Evolutionary conservation across 92 coral and sea anemone genomes (phyloP).

Genomic region (Phenganax subtilis): DNA sequence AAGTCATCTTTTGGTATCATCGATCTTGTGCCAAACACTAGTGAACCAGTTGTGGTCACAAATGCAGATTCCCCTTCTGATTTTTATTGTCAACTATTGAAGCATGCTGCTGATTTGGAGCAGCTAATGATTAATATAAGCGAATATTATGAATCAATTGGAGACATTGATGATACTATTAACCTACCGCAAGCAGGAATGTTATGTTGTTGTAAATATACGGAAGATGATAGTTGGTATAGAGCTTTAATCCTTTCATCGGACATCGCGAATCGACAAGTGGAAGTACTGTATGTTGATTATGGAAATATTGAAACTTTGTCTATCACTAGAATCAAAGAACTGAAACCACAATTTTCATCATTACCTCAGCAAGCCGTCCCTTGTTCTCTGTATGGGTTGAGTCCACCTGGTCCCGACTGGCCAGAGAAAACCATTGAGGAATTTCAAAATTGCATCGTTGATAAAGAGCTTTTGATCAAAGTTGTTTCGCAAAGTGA

Average conservation of each 20-base stretch:
- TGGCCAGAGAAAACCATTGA: slow-evolving; percentile 58
- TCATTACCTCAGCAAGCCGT: slow-evolving; percentile 79
- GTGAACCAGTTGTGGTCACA: slow-evolving; percentile 67
- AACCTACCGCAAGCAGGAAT: slow-evolving; percentile 74
- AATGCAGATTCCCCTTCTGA: slow-evolving; percentile 63
- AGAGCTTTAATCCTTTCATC: slow-evolving; percentile 64
- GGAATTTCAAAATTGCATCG: slow-evolving; percentile 61
- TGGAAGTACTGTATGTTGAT: slow-evolving; percentile 70
- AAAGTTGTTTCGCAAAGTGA: slow-evolving; percentile 60
- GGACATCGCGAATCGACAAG: slow-evolving; percentile 45
- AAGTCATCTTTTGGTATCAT: slow-evolving; percentile 37
- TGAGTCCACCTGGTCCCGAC: slow-evolving; percentile 54
- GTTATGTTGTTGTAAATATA: slow-evolving; percentile 83
- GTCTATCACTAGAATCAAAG: slow-evolving; percentile 59
- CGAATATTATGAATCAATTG: slow-evolving; percentile 59
- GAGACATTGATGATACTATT: slow-evolving; percentile 69
- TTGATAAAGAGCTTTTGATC: slow-evolving; percentile 67
- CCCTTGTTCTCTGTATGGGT: slow-evolving; percentile 72
- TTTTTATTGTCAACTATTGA: slow-evolving; percentile 77
- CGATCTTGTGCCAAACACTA: slow-evolving; percentile 54
- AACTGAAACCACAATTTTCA: slow-evolving; percentile 71
- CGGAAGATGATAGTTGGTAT: slow-evolving; percentile 90
- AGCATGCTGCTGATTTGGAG: slow-evolving; percentile 57
- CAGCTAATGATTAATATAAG: slow-evolving; percentile 65
- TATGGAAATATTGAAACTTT: slow-evolving; percentile 82